These are phyloP conservation scores for Orchesella flavescens DNA, from an alignment of 2,888 invertebrate species.

Conservation along the genomic window DNA sequence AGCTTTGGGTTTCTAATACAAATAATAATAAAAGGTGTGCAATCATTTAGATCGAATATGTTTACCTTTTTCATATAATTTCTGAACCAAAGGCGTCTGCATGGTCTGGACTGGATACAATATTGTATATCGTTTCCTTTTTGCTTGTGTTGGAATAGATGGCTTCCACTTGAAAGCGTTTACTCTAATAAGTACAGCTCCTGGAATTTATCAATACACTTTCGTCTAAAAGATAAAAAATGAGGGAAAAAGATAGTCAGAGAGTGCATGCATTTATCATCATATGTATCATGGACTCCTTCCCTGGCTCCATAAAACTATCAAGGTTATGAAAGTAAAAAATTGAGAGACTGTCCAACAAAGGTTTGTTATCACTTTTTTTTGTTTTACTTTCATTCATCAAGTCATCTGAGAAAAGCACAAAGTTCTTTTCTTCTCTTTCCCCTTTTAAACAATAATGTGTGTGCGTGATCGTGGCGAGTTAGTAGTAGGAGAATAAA, in stretches of 20 bases:
- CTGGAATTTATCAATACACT: no score
- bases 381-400: constrained; percentile 39
- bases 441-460: constrained; percentile 28
- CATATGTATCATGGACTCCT: not conserved
- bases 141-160: no score
- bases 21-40: constrained; percentile 9
- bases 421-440: constrained; percentile 11
- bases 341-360: constrained; percentile 14
- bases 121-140: no score
- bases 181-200: no score
- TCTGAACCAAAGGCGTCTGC: no score
- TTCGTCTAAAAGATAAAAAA: no score
- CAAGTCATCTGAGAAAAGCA: constrained; percentile 9
- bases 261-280: no score
- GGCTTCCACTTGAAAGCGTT: no score
- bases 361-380: constrained; percentile 39
- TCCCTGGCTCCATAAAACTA: constrained; percentile 49
- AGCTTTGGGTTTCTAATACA: constrained; percentile 18
- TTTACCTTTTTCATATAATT: no score
- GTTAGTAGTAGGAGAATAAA: not conserved
- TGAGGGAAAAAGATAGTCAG: no score
- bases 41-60: not conserved
- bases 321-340: constrained; percentile 29
- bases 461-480: constrained; percentile 28
- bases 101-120: no score